Evolutionary conservation across 2,888 invertebrate genomes (phyloP), one percentile per base, ranked within the genome.

Genomic region (Syrista parreyssii): DNA sequence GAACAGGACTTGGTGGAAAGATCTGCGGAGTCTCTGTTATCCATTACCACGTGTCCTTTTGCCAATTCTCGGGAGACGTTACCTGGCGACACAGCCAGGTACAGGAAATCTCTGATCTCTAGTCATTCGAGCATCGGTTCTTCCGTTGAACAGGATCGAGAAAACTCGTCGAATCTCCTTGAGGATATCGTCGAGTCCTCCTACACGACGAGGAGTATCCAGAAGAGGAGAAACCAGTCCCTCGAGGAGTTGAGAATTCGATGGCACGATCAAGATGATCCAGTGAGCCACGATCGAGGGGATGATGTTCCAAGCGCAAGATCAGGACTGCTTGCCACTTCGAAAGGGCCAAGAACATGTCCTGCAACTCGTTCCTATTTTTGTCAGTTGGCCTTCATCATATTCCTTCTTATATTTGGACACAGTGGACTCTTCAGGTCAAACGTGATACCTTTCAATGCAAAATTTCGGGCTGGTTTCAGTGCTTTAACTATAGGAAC

Each of bases 401-500:
- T 89, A n/a, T 84, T 90, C 75, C 86, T 89, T 77, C 77, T 87
- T 35, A 83, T 84, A 72, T 86, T 89, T 81, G 89, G 90, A 74
- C 88, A 85, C 78, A 83, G 82, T 80, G 86, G 85, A 80, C 80
- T 83, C 30, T 81, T 82, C 33, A 84, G 83, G 76, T 82, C 85
- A 79, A 80, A 84, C 80, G 68, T 77, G 40, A 80, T 76, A 75
- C 79, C 83, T 36, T 79, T 77, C 75, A 33, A 33, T n/a, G 23
- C 35, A 23, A 73, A 33, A 82, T 74, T 79, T 76, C 81, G 86
- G 79, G 78, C 76, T 12, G 82, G 81, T 72, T 78, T 84, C 68
- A 86, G 87, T 81, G 85, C 86, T 68, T 80, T 90, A 30, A 86
- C 88, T 77, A 85, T 89, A 77, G 88, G 89, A 69, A 86, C 87